phyloP scores from a whole-genome alignment of 2,888 invertebrate species.

The Oxyscelio sp. region DNA sequence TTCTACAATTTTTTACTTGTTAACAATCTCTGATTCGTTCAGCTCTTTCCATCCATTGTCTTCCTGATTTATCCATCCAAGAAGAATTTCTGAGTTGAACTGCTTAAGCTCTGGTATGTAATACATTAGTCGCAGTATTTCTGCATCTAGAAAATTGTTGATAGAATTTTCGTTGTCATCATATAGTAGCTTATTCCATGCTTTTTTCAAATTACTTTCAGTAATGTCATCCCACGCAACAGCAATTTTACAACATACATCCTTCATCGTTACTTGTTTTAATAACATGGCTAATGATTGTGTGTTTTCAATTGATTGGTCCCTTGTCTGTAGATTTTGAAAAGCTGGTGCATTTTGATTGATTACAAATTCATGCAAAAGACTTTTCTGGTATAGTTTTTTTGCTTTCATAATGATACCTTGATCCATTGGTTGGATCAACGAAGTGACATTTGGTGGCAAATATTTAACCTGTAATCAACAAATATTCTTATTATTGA shows the following conservation, averaged over 20 bases:
- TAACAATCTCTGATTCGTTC: slow-evolving; percentile 20
- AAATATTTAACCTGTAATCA: slow-evolving; percentile 23
- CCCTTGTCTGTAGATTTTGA: no score
- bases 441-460: slow-evolving; percentile 16
- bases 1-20: no score
- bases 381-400: slow-evolving; percentile 17
- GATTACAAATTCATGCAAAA: slow-evolving; percentile 3
- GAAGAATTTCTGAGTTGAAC: not conserved
- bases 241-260: slow-evolving; percentile 28
- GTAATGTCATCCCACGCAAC: slow-evolving; percentile 11
- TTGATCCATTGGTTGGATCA: slow-evolving; percentile 33
- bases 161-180: not conserved
- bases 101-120: slow-evolving; percentile 7
- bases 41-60: slow-evolving; percentile 32
- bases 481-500: not conserved
- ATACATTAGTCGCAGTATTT: slow-evolving; percentile 2
- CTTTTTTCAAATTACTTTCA: slow-evolving; percentile 18
- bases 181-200: slow-evolving; percentile 28
- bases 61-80: not conserved
- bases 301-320: not conserved
- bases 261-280: slow-evolving; percentile 16
- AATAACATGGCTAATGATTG: not conserved
- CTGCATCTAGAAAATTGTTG: not conserved
- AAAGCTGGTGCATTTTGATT: not conserved
- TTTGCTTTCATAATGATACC: slow-evolving; percentile 24